These are phyloP conservation scores for Diadegma fenestrale DNA, from an alignment of 2,888 invertebrate species.

Conservation along the genomic window DNA sequence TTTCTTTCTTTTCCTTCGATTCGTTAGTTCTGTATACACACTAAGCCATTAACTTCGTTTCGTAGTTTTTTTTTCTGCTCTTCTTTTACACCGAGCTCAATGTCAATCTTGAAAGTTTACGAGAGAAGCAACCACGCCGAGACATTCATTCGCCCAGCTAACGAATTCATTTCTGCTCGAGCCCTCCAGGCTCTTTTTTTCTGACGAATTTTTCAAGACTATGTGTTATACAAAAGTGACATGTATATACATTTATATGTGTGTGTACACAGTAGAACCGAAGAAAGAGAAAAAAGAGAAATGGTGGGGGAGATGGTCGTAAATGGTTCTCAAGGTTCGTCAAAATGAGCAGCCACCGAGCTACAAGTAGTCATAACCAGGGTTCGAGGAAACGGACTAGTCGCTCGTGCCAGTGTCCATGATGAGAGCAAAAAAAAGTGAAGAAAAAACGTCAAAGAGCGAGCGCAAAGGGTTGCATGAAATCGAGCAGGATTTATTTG, in stretches of 20 bases:
- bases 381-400: conserved; percentile 40
- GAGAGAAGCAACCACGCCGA: conserved; percentile 1
- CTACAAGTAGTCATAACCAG: conserved; percentile 52
- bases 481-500: not conserved
- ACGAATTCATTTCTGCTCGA: conserved; percentile 56
- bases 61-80: conserved; percentile 9
- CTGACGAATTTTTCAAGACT: conserved; percentile 31
- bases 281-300: not conserved
- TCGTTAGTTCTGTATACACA: not conserved
- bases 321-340: conserved; percentile 52
- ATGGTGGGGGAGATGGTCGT: not conserved
- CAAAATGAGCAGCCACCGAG: conserved; percentile 4
- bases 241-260: not conserved
- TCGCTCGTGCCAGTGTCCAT: not conserved
- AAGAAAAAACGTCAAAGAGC: conserved; percentile 10
- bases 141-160: conserved; percentile 31
- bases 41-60: conserved; percentile 34
- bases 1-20: not conserved
- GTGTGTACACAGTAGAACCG: not conserved
- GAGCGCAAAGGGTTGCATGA: not conserved
- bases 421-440: not conserved
- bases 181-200: conserved; percentile 52
- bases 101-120: conserved; percentile 45
- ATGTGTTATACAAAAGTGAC: not conserved
- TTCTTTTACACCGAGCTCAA: conserved; percentile 22